Evolutionary conservation across 2,888 invertebrate species (phyloP).

Genomic region (Yponomeuta plumbellus): DNA sequence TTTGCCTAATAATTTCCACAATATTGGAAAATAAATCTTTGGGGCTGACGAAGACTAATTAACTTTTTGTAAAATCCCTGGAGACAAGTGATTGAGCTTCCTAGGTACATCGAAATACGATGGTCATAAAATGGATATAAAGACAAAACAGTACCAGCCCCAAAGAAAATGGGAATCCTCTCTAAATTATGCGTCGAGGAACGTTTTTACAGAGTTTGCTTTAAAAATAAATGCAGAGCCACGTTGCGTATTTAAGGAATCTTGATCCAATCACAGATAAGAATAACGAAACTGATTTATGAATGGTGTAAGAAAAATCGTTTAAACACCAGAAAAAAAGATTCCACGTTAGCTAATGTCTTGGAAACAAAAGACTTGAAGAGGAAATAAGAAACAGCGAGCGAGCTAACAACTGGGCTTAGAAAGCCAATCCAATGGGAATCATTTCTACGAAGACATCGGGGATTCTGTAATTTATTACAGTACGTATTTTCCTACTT

Average conservation of each 20-base stretch:
- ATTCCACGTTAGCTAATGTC: neutral
- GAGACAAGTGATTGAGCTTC: neutral
- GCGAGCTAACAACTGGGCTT: neutral
- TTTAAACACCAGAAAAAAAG: neutral
- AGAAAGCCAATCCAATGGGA: neutral
- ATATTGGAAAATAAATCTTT: too few relatives aligned
- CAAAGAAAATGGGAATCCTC: neutral
- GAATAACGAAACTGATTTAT: neutral
- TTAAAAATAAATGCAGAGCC: conserved; percentile 3
- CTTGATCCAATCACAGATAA: neutral
- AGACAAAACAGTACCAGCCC: neutral
- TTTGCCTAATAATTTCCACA: too few relatives aligned
- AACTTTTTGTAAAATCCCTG: conserved; percentile 20
- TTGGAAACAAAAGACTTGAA: neutral
- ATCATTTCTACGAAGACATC: neutral
- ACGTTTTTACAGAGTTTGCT: neutral
- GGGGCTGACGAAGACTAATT: conserved; percentile 17
- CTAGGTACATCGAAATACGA: neutral
- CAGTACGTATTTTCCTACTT: conserved; percentile 12
- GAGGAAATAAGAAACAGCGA: neutral
- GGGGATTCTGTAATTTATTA: conserved; percentile 8
- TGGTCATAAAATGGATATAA: conserved; percentile 19
- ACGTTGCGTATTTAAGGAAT: neutral
- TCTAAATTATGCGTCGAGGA: neutral
- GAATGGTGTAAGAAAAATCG: neutral